Evolutionary conservation across 2,113 vertebrate genomes (phyloP).

Genomic region (Callaeas wilsoni): DNA sequence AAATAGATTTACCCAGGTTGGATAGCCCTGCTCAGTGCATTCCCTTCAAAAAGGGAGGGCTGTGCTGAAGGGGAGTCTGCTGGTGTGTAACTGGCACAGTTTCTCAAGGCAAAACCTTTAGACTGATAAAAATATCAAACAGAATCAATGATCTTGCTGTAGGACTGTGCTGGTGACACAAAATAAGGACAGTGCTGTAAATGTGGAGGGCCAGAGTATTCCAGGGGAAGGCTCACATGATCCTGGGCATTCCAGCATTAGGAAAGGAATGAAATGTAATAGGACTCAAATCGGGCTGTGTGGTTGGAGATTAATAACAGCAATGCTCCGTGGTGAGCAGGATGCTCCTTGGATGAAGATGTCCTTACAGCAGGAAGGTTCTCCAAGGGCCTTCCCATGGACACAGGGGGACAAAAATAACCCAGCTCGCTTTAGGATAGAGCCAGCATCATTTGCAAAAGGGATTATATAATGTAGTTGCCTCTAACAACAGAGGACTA

Average conservation of each 20-base stretch:
- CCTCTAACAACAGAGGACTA: conserved; percentile 40
- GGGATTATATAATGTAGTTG: conserved; percentile 8
- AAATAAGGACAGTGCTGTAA: neutral
- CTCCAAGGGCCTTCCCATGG: neutral
- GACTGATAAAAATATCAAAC: neutral
- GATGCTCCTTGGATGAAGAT: neutral
- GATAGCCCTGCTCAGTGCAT: neutral
- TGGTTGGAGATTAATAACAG: neutral
- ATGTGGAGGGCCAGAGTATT: neutral
- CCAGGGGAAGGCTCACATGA: neutral
- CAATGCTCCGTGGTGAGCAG: neutral
- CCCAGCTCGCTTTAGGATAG: neutral
- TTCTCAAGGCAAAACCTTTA: neutral
- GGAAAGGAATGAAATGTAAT: neutral
- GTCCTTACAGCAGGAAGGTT: neutral
- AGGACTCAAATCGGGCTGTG: neutral
- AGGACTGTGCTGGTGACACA: neutral
- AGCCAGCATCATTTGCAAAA: neutral
- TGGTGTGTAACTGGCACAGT: neutral
- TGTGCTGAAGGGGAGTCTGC: neutral
- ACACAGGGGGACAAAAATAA: conserved; percentile 35
- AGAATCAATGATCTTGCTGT: neutral
- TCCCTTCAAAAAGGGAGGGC: neutral
- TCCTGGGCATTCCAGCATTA: neutral
- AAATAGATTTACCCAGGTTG: neutral